Percentiles rank a stretch among this genome's conserved stretches.
Evolutionary conservation across 2,888 invertebrate species (phyloP).

Genomic region (Drosophila subquinaria): DNA sequence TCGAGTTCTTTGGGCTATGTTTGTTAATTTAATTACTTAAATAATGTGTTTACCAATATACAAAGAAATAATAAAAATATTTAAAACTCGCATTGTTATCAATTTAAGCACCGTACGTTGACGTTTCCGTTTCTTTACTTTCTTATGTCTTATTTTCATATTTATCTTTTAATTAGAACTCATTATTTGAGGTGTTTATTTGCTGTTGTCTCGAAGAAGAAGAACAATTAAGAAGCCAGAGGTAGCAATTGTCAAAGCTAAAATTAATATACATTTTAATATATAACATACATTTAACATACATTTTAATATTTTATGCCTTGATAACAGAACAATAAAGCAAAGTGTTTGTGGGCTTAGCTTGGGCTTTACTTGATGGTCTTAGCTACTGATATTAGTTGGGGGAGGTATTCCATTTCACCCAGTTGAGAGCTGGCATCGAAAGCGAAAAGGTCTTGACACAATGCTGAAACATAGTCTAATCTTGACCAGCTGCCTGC

Average conservation of each 20-base stretch:
- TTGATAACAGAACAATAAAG: slow-evolving; percentile 47
- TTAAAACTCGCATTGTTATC: slow-evolving; percentile 35
- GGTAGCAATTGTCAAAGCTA: slow-evolving; percentile 1
- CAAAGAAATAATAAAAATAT: slow-evolving; percentile 9
- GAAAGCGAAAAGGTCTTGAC: slow-evolving; percentile 37
- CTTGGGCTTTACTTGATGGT: slow-evolving; percentile 33
- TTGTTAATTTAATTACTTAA: not conserved
- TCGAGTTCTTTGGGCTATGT: not conserved
- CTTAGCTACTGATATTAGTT: slow-evolving; percentile 54
- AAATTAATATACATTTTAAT: no score
- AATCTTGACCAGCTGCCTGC: slow-evolving; percentile 42
- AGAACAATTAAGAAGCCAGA: not conserved
- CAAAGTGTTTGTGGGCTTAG: slow-evolving; percentile 38
- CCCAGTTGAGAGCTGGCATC: slow-evolving; percentile 63
- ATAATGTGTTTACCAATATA: slow-evolving; percentile 24
- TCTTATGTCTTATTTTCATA: not conserved
- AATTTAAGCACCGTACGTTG: slow-evolving; percentile 25
- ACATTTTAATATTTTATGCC: no score
- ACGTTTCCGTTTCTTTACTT: slow-evolving; percentile 11
- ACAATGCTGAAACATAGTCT: slow-evolving; percentile 50
- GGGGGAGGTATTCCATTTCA: slow-evolving; percentile 28
- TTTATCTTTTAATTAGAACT: slow-evolving; percentile 59
- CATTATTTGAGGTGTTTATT: slow-evolving; percentile 31
- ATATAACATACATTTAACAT: no score
- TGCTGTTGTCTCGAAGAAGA: no score